These are phyloP conservation scores for Yasuhikotakia modesta DNA, from an alignment of 2,797 vertebrate species.

Conservation along the genomic window DNA sequence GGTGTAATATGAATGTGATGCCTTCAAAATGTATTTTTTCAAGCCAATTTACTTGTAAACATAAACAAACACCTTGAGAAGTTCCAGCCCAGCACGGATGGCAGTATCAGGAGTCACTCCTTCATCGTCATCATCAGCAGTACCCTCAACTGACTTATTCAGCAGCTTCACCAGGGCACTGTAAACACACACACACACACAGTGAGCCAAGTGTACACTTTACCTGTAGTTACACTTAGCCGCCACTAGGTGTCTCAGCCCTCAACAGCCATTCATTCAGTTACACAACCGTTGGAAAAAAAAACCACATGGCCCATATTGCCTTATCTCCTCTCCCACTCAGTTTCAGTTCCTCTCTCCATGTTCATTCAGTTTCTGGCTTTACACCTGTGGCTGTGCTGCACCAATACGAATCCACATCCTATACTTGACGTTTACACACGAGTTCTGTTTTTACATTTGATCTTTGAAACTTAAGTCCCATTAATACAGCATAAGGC, in stretches of 20 bases:
- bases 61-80: slow-evolving; percentile 86
- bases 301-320: slow-evolving; percentile 42
- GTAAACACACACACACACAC: slow-evolving; percentile 44
- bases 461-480: neutral
- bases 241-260: slow-evolving; percentile 76
- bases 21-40: neutral
- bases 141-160: slow-evolving; percentile 98
- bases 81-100: slow-evolving; percentile 95
- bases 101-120: slow-evolving; percentile 97
- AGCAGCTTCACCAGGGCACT: slow-evolving; percentile 97
- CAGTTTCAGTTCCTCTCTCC: slow-evolving; percentile 15
- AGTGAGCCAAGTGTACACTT: slow-evolving; percentile 61
- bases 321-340: slow-evolving; percentile 46
- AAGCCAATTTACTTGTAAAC: neutral
- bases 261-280: slow-evolving; percentile 58
- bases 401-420: slow-evolving; percentile 19
- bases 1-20: too few species aligned
- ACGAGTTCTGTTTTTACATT: neutral
- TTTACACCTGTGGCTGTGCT: slow-evolving; percentile 8
- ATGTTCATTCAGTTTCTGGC: neutral
- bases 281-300: slow-evolving; percentile 65
- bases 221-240: slow-evolving; percentile 58
- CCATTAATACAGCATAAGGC: too few species aligned
- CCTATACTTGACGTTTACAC: neutral
- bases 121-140: slow-evolving; percentile 97